Evolutionary conservation across 2,888 invertebrate genomes (phyloP), one percentile per base, ranked within the genome.

Genomic region (Catocala fraxini): DNA sequence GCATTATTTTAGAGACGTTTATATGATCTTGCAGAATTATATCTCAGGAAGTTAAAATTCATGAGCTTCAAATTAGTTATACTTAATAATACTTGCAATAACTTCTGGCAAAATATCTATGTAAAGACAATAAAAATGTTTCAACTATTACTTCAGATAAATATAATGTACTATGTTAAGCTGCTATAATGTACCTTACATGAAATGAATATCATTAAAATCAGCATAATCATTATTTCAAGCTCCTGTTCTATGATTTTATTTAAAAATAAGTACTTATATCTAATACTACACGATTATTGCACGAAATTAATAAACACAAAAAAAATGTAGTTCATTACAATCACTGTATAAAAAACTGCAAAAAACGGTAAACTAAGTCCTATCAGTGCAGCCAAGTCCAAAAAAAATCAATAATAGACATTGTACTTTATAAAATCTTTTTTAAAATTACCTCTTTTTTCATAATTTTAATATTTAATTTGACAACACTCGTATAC

Each of bases 291-390:
- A 80, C 66, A 68, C 53, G 67, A 78, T 79, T 80, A 83, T 83
- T 83, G 83, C 83, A 83, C 83, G 64, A 76, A 75, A 77, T 64
- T 57, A 72, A 75, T 76, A 75, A 75, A 71, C 75, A 75, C 71
- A 65, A 65, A 39, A 43, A 9, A 35, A 56, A 57, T 55, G 61
- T 65, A 25, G 67, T 68, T 66, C 67, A 75, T 75, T 73, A 68
- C 51, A 65, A 71, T 68, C 51, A 75, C 68, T 74, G 75, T 65
- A 58, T 59, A 49, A 70, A 67, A 74, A 65, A 63, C 75, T 65
- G 70, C 59, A 68, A 68, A 62, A 75, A 65, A 49, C 48, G 7
- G 12, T 51, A 51, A 51, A 57, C 33, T 52, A 43, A 57, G 1
- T 1, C 45, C 45, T 55, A 59, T 55, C 35, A 45, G 58, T 68